Evolutionary conservation across 2,113 vertebrate species (phyloP).

Genomic region (Lates calcarifer): DNA sequence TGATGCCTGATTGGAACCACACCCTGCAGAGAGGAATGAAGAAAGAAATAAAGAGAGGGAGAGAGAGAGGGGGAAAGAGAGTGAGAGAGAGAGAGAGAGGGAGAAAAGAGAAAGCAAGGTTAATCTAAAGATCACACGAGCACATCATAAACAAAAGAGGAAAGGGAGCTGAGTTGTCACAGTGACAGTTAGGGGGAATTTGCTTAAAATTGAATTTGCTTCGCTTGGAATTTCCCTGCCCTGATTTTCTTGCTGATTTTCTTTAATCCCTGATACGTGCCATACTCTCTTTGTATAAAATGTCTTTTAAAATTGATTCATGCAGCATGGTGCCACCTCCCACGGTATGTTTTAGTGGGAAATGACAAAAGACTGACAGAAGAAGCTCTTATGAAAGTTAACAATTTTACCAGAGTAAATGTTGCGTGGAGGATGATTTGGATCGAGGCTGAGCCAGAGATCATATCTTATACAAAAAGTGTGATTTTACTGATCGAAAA

Average conservation of each 20-base stretch:
- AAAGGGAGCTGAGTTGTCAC: conserved; percentile 33
- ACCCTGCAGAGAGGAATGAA: conserved; percentile 83
- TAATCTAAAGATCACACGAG: conserved; percentile 49
- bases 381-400: conserved; percentile 43
- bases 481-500: conserved; percentile 11
- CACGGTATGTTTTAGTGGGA: conserved; percentile 29
- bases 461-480: conserved; percentile 9
- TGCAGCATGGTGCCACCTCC: conserved; percentile 53
- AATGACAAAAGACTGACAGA: conserved; percentile 52
- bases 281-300: conserved; percentile 52
- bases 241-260: conserved; percentile 58
- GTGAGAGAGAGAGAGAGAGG: neutral
- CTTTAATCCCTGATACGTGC: conserved; percentile 67
- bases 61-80: conserved; percentile 12
- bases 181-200: conserved; percentile 48
- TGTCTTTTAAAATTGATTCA: conserved; percentile 63
- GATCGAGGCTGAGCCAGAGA: conserved; percentile 3
- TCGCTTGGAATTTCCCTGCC: conserved; percentile 52
- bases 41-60: neutral
- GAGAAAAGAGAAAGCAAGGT: conserved; percentile 34
- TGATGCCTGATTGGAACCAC: conserved; percentile 91
- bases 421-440: neutral
- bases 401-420: conserved; percentile 18
- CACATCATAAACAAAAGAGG: conserved; percentile 42
- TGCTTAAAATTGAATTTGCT: conserved; percentile 56